Evolutionary conservation across 2,797 vertebrate genomes (phyloP), one percentile per base, ranked within the genome.

Genomic region (Melanotaenia boesemani): DNA sequence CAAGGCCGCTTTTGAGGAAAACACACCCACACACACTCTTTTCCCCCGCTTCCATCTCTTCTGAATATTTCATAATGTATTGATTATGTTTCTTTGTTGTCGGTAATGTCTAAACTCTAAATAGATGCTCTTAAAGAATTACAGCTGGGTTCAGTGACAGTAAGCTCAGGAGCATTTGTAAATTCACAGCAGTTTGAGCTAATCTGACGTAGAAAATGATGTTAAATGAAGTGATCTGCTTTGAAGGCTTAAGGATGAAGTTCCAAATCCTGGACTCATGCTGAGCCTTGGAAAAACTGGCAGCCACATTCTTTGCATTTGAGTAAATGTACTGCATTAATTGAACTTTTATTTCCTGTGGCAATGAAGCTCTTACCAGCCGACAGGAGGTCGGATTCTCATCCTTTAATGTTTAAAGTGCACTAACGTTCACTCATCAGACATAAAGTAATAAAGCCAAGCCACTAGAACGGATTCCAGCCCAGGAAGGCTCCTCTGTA

Each of bases 11-110:
- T 70, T 52, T 50, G 36, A 61, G 75, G 59, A 58, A 59, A 58
- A 44, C 60, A 59, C 37, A 41, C 65, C 24, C 52, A 66, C 52
- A 3, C 6, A 32, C 54, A 2, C 5, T 26, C 44, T 20, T 41
- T 24, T 11, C 6, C 32, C 2, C n/a, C 34, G 1, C 62, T 68
- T 82, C 63, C 46, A 44, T 68, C 50, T 79, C 63, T 60, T 70
- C 70, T 90, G 74, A 86, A 93, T 88, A 76, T 82, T 89, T 90
- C 24, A 87, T 87, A 56, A 85, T 1, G n/a, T 84, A 86, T 92
- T 77, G 79, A 84, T 87, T 66, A 52, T 54, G 22, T 6, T 65
- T 72, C 64, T 70, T 71, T 41, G 61, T 66, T 28, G 32, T 54
- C 62, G 16, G 54, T 48, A 52, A 26, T 3, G 8, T 39, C 54